Evolutionary conservation across 30 jellyfish, hydroid and myxozoan species (phyloP).

Genomic region (Aurelia aurita complex sp. Pacific): DNA sequence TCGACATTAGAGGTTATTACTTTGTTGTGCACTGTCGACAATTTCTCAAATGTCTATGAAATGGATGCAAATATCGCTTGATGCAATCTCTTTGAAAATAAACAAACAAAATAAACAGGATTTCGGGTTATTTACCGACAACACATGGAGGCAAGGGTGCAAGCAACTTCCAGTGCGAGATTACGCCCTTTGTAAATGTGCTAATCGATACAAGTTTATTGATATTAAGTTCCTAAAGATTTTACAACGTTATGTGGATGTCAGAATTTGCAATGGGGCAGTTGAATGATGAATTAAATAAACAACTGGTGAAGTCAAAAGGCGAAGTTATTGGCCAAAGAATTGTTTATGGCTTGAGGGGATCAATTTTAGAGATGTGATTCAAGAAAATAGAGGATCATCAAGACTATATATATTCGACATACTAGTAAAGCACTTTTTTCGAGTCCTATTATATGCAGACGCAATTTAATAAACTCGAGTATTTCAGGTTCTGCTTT

Average conservation of each 20-base stretch:
- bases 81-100: too few species aligned
- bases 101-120: background rate
- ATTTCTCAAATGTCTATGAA: too few species aligned
- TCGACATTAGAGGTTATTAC: too few species aligned
- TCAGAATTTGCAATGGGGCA: slow-evolving; percentile 85
- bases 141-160: slow-evolving; percentile 58
- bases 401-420: slow-evolving; percentile 61
- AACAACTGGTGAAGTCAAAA: background rate
- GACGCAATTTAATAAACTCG: too few species aligned
- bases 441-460: too few species aligned
- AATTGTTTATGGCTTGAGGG: slow-evolving; percentile 69
- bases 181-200: slow-evolving; percentile 85
- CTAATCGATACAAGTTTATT: slow-evolving; percentile 9
- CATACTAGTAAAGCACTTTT: slow-evolving; percentile 19
- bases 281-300: slow-evolving; percentile 58
- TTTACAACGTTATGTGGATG: slow-evolving; percentile 71
- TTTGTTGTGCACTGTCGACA: too few species aligned
- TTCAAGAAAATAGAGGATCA: background rate
- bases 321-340: background rate
- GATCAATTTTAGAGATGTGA: slow-evolving; percentile 26
- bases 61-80: too few species aligned
- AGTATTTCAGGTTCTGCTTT: too few species aligned
- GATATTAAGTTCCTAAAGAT: background rate
- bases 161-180: slow-evolving; percentile 51
- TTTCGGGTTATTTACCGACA: slow-evolving; percentile 52